phyloP scores from a whole-genome alignment of 2,113 vertebrate genomes.

The Cariama cristata region DNA sequence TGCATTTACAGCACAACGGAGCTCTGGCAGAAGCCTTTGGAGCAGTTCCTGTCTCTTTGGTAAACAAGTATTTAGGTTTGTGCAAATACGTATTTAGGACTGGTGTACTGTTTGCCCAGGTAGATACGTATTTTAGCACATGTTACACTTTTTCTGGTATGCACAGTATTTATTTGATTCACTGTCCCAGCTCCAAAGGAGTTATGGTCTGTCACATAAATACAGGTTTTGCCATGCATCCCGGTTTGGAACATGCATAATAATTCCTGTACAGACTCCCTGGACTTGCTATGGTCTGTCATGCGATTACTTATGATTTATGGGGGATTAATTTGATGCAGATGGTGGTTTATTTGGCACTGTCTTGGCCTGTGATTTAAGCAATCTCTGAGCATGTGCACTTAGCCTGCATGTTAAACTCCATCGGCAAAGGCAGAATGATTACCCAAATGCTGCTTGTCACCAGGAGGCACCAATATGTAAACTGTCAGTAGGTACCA shows the following conservation, averaged over 20 bases:
- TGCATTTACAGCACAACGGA: constrained; percentile 77
- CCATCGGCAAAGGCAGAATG: background rate
- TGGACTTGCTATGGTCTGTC: background rate
- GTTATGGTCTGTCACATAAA: constrained; percentile 1
- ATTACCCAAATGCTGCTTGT: constrained; percentile 26
- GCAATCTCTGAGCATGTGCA: constrained; percentile 53
- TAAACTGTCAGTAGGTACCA: background rate
- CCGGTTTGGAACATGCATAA: background rate
- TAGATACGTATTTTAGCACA: constrained; percentile 49
- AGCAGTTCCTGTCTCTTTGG: constrained; percentile 77
- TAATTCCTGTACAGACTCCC: background rate
- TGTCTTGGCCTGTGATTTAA: constrained; percentile 25
- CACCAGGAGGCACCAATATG: background rate
- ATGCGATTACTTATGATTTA: background rate
- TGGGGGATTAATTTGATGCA: background rate
- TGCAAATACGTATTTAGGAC: constrained; percentile 55
- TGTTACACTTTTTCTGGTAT: background rate
- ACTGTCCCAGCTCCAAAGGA: background rate
- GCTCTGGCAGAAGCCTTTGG: constrained; percentile 75
- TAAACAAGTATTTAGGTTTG: constrained; percentile 75
- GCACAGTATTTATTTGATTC: constrained; percentile 4
- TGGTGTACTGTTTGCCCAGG: constrained; percentile 47
- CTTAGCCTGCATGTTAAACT: constrained; percentile 55
- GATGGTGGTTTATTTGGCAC: background rate
- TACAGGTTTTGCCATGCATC: constrained; percentile 11